Percentiles rank a stretch among this genome's conserved stretches.
Evolutionary conservation across 2,113 vertebrate species (phyloP).

Genomic region (Apistogramma diplotaenia): DNA sequence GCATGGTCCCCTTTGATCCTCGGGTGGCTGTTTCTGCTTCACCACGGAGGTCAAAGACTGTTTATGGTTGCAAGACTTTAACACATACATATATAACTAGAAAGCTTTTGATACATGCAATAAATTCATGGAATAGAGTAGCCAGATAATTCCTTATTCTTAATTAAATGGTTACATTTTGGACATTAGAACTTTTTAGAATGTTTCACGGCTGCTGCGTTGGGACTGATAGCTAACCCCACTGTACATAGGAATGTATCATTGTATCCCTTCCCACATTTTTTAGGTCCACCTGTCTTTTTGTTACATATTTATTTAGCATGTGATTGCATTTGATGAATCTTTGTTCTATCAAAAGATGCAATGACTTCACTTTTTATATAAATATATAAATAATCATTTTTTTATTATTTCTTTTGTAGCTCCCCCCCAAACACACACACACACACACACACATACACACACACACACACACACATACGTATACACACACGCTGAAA

Average conservation of each 20-base stretch:
- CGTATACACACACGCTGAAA: neutral
- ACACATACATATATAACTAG: slow-evolving; percentile 8
- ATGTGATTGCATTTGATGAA: neutral
- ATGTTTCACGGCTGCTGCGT: neutral
- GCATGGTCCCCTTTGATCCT: slow-evolving; percentile 14
- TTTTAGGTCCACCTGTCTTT: slow-evolving; percentile 21
- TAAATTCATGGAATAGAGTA: slow-evolving; percentile 15
- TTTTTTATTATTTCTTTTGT: neutral
- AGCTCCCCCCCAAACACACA: neutral
- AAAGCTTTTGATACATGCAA: slow-evolving; percentile 42
- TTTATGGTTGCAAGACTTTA: neutral
- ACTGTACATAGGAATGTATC: slow-evolving; percentile 58
- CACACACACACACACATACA: neutral
- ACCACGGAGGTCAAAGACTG: neutral
- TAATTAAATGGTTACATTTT: neutral
- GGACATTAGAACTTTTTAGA: slow-evolving; percentile 1
- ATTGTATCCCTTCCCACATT: slow-evolving; percentile 28
- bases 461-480: too few relatives aligned
- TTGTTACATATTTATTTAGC: slow-evolving; percentile 12
- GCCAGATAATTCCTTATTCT: slow-evolving; percentile 2
- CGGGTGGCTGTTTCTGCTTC: slow-evolving; percentile 28
- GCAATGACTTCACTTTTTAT: neutral
- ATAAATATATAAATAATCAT: neutral
- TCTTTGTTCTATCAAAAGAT: slow-evolving; percentile 8
- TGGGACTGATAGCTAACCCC: slow-evolving; percentile 2